phyloP scores from a whole-genome alignment of 1,140 invertebrate species.

The Drosophila trapezifrons region DNA sequence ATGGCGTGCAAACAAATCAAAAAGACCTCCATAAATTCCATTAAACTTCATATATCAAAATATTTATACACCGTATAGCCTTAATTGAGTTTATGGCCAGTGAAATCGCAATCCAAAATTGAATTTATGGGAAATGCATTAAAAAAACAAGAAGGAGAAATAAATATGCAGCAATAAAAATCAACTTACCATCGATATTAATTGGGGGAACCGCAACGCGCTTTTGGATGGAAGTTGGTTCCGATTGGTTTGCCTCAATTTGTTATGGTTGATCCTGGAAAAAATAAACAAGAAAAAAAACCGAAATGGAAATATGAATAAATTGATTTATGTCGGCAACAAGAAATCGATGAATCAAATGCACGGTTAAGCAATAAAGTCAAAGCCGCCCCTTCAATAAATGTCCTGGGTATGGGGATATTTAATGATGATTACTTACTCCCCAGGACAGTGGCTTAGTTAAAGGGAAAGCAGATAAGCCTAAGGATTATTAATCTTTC shows the following conservation, averaged over 20 bases:
- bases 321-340: conserved; percentile 43
- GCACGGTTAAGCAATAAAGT: conserved; percentile 46
- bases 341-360: conserved; percentile 45
- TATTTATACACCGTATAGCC: conserved; percentile 11
- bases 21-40: conserved; percentile 17
- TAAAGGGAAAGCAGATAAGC: neutral
- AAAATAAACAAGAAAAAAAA: conserved; percentile 14
- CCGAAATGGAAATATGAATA: conserved; percentile 42
- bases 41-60: conserved; percentile 24
- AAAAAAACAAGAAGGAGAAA: conserved; percentile 27
- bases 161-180: conserved; percentile 28
- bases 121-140: conserved; percentile 27
- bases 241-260: conserved; percentile 36
- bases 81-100: conserved; percentile 45
- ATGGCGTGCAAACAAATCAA: neutral
- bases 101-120: conserved; percentile 22
- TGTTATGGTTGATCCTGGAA: conserved; percentile 26
- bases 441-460: conserved; percentile 8
- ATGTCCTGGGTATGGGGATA: conserved; percentile 1
- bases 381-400: conserved; percentile 29
- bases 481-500: neutral
- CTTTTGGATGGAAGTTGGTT: conserved; percentile 32
- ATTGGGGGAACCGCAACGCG: conserved; percentile 24
- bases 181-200: conserved; percentile 57
- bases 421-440: conserved; percentile 22